phyloP scores from a whole-genome alignment of 2,113 vertebrate genomes.

The Callocephalon fimbriatum region DNA sequence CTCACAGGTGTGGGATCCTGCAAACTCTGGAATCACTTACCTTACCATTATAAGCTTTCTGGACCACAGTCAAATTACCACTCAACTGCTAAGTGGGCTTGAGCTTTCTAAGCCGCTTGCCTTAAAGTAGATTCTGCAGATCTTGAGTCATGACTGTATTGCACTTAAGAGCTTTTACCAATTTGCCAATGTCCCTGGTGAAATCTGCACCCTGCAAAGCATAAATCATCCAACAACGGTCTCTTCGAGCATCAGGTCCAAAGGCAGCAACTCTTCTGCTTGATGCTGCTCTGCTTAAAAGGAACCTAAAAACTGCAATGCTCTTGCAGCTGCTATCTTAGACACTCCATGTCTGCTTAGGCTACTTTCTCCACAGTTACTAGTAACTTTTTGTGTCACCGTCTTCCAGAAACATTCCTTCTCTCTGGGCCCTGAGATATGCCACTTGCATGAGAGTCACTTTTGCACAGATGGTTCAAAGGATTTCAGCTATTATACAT shows the following conservation, averaged over 20 bases:
- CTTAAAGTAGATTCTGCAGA: slow-evolving; percentile 13
- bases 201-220: background rate
- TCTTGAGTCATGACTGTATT: background rate
- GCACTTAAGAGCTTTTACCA: background rate
- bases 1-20: background rate
- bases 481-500: background rate
- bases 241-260: background rate
- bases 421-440: background rate
- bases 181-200: background rate
- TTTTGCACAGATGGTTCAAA: background rate
- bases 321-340: background rate
- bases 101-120: background rate
- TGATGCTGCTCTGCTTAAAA: background rate
- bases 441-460: background rate
- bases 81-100: background rate
- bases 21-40: background rate
- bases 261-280: background rate
- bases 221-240: background rate
- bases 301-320: background rate
- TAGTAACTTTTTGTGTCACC: background rate
- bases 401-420: background rate
- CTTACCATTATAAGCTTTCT: background rate
- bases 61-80: background rate
- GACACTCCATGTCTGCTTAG: background rate
- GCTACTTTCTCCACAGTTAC: background rate